Evolutionary conservation across 1,140 invertebrate genomes (phyloP).

Genomic region (Eumaeus atala): DNA sequence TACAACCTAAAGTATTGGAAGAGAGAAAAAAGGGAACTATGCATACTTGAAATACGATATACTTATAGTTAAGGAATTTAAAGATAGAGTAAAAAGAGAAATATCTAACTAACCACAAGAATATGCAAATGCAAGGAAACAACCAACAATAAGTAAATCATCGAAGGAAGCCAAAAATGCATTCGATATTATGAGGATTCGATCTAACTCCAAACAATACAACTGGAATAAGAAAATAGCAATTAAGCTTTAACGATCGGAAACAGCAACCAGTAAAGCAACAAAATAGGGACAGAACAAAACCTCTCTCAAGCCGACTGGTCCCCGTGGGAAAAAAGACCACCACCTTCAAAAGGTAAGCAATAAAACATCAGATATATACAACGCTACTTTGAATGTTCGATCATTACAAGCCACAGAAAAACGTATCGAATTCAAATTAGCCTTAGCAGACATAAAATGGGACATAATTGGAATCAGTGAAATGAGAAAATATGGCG

Average conservation of each 20-base stretch:
- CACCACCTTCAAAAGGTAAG: slow-evolving; percentile 34
- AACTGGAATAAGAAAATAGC: slow-evolving; percentile 22
- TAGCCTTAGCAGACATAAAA: slow-evolving; percentile 10
- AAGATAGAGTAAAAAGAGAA: slow-evolving; percentile 15
- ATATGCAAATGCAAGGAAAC: too few species aligned
- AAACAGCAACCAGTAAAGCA: slow-evolving; percentile 20
- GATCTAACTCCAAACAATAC: slow-evolving; percentile 18
- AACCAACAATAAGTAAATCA: too few species aligned
- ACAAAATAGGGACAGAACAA: slow-evolving; percentile 18
- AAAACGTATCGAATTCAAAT: neutral
- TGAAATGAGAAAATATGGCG: slow-evolving; percentile 14
- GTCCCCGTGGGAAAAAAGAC: slow-evolving; percentile 30
- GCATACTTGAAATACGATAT: slow-evolving; percentile 18
- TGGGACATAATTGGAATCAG: slow-evolving; percentile 10
- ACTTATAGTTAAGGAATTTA: slow-evolving; percentile 14
- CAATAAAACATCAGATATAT: slow-evolving; percentile 21
- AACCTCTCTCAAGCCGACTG: slow-evolving; percentile 31
- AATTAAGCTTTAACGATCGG: slow-evolving; percentile 26
- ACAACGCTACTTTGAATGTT: slow-evolving; percentile 30
- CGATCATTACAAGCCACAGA: neutral
- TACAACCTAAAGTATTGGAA: slow-evolving; percentile 16
- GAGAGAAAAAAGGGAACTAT: slow-evolving; percentile 18
- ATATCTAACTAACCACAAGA: neutral
- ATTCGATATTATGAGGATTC: slow-evolving; percentile 15
- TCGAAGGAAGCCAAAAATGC: slow-evolving; percentile 15